Percentiles rank a stretch among this genome's conserved stretches.
phyloP scores from a whole-genome alignment of 1,140 invertebrate genomes.

The Palaemon carinicauda region DNA sequence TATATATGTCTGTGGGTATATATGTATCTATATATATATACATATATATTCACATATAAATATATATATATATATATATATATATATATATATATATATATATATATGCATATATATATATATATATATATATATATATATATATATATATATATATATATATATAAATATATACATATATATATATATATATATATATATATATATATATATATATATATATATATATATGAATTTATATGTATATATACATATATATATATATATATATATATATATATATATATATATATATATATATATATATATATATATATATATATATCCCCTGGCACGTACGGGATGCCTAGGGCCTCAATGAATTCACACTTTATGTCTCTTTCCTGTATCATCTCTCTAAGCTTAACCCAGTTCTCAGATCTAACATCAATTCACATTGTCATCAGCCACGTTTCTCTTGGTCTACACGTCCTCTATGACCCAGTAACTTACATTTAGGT shows the following conservation, averaged over 20 bases:
- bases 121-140: slow-evolving; percentile 3
- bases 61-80: neutral
- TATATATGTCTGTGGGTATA: neutral
- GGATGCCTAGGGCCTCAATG: too few species aligned
- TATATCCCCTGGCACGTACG: too few species aligned
- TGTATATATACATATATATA: too few species aligned
- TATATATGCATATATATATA: neutral
- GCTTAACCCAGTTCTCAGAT: too few species aligned
- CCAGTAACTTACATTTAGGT: too few species aligned
- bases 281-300: neutral
- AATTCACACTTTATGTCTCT: too few species aligned
- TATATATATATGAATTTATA: neutral
- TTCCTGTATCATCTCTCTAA: too few species aligned
- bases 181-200: slow-evolving; percentile 9
- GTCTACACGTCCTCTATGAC: too few species aligned
- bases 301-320: neutral
- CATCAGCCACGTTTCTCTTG: too few species aligned
- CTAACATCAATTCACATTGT: too few species aligned
- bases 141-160: neutral
- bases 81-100: neutral
- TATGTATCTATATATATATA: neutral
- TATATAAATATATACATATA: too few species aligned
- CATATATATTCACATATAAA: too few species aligned
- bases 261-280: neutral
- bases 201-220: neutral